These are phyloP conservation scores for Oncorhynchus keta DNA, from an alignment of 2,113 vertebrate genomes.

Conservation along the genomic window DNA sequence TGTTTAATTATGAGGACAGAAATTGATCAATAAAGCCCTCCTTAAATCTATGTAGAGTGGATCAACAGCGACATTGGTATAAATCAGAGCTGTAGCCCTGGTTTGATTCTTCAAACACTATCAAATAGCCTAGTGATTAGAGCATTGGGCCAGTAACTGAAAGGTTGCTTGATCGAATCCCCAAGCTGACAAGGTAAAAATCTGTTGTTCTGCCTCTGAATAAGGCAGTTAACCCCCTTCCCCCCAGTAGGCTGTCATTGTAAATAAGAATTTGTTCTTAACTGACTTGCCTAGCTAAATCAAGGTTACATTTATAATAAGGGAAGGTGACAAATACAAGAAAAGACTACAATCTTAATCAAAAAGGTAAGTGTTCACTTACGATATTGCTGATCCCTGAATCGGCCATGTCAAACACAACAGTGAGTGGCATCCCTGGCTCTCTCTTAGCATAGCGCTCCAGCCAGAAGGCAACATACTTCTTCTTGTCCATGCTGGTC, in stretches of 20 bases:
- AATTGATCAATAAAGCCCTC: neutral
- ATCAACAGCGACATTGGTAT: neutral
- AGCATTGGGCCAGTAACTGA: no score
- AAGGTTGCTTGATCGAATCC: no score
- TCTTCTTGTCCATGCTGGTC: constrained; percentile 87
- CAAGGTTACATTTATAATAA: no score
- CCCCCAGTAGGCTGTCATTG: no score
- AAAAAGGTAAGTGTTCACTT: constrained; percentile 60
- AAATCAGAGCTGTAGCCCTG: neutral
- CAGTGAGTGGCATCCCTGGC: constrained; percentile 90
- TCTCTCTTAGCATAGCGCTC: constrained; percentile 92
- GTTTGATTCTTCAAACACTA: no score
- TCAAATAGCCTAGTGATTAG: no score
- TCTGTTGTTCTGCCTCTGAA: no score
- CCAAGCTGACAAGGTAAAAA: no score
- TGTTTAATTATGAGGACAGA: neutral
- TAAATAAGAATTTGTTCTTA: no score
- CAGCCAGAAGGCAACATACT: constrained; percentile 94
- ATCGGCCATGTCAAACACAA: constrained; percentile 94
- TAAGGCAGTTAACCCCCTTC: no score
- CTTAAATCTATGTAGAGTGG: neutral
- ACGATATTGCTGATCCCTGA: constrained; percentile 92
- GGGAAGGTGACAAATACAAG: neutral
- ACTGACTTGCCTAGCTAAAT: no score
- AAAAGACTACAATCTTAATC: neutral